phyloP scores from a whole-genome alignment of 2,113 vertebrate species.

The Vulpes ferrilata region DNA sequence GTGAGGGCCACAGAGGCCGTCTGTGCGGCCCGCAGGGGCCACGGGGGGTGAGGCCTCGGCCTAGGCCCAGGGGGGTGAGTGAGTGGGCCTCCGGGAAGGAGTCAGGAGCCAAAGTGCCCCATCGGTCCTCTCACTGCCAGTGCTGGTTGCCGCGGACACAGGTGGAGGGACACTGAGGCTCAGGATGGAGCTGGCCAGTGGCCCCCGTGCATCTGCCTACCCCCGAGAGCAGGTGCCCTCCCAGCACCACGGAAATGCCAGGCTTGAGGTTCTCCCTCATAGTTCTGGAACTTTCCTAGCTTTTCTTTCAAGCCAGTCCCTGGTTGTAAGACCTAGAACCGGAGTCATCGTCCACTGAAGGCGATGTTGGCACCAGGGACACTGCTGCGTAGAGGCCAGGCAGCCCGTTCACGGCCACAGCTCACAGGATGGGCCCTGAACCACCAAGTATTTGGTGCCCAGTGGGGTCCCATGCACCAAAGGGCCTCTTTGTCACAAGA shows the following conservation, averaged over 20 bases:
- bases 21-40: too few relatives aligned
- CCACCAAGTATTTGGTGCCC: not conserved
- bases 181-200: not conserved
- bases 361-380: not conserved
- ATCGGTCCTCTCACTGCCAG: constrained; percentile 71
- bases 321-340: not conserved
- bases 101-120: not conserved
- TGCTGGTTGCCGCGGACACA: constrained; percentile 38
- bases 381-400: too few relatives aligned
- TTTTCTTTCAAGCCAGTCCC: not conserved
- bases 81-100: not conserved
- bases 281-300: not conserved
- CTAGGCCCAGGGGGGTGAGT: not conserved
- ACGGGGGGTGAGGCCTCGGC: not conserved
- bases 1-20: too few relatives aligned
- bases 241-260: not conserved
- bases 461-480: not conserved
- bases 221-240: not conserved
- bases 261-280: not conserved
- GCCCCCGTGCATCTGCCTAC: not conserved
- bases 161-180: not conserved
- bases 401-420: not conserved
- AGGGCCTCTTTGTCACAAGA: not conserved
- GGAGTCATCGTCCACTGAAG: not conserved
- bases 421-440: not conserved